Percentiles rank a stretch among this genome's conserved stretches.
phyloP scores from a whole-genome alignment of 1,140 invertebrate species.

The Vollenhovia emeryi region DNA sequence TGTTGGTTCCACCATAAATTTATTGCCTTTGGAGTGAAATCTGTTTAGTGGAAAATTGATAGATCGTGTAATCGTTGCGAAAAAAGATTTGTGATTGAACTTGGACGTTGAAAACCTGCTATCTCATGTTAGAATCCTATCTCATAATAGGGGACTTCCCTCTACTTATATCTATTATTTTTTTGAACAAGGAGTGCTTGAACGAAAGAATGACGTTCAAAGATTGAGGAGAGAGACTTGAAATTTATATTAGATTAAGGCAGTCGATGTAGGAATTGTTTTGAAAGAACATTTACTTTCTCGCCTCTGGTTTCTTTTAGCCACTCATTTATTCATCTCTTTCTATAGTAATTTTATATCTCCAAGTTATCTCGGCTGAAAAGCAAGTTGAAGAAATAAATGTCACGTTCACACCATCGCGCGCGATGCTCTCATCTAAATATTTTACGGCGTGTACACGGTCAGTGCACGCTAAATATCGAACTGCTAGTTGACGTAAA shows the following conservation, averaged over 20 bases:
- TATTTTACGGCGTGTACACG: conserved; percentile 21
- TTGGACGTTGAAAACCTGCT: too few species aligned
- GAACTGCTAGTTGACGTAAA: conserved; percentile 41
- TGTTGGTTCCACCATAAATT: too few species aligned
- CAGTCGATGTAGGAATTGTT: background rate
- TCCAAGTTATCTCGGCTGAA: background rate
- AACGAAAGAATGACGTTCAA: background rate
- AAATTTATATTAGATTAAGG: background rate
- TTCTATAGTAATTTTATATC: background rate
- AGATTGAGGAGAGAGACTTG: background rate
- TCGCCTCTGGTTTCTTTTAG: background rate
- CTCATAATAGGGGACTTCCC: too few species aligned
- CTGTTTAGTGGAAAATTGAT: too few species aligned
- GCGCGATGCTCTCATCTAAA: background rate
- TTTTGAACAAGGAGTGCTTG: background rate
- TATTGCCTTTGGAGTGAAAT: too few species aligned
- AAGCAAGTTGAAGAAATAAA: background rate
- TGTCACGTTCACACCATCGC: background rate
- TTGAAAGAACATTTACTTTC: background rate
- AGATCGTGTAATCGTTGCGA: too few species aligned
- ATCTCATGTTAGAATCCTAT: too few species aligned
- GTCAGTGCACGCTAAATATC: conserved; percentile 37
- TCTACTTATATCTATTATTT: background rate
- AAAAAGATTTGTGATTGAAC: too few species aligned
- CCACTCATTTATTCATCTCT: background rate